Base-by-base conservation (phyloP, 1,140 invertebrate genomes). In the Tetramorium parvispinum region DNA sequence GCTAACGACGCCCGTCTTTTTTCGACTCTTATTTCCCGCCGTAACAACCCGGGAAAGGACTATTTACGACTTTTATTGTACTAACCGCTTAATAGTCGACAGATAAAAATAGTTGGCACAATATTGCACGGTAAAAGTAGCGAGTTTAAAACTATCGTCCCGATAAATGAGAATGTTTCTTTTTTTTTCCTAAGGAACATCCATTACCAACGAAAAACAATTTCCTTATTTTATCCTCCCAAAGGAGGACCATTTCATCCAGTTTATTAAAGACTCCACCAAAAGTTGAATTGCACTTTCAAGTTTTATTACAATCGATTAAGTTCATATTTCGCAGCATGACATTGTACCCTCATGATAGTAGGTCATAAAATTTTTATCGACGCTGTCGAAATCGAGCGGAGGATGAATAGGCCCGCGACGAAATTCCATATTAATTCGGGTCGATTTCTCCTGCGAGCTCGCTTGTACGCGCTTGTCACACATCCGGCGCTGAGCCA, bases 391-490 rank as follows among this genome's bases (percentile, higher is more conserved):
- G 24, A 57, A 57, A 46, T 24, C 37, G 10, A 59, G 24, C 21
- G 51, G 51, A 57, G 27, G 53, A 71, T 82, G 53, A 82, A 82
- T 71, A 57, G 51, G 16, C 37, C 21, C 21, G 32, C 32, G 49
- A 79, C 53, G 78, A 24, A 81, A 81, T 81, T 81, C 32, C 37
- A n/a, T 81, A 81, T 81, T 81, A 81, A 81, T 71, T 81, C 65
- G 10, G 11, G 32, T 18, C 49, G 63, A 81, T 68, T 79, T 18
- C 40, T 70, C 55, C 21, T 49, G 49, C 8, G 66, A 71, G 51
- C 37, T 24, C 37, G 37, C 21, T 66, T 66, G 21, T 18, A 32
- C 51, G 16, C 78, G 21, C 53, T 70, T 40, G 61, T 21, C 59
- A 40, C 27, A 66, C 46, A 51, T 10, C 66, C 59, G 53, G 53